Evolutionary conservation across 2,888 invertebrate species (phyloP).

Genomic region (Drosophila engyochracea): DNA sequence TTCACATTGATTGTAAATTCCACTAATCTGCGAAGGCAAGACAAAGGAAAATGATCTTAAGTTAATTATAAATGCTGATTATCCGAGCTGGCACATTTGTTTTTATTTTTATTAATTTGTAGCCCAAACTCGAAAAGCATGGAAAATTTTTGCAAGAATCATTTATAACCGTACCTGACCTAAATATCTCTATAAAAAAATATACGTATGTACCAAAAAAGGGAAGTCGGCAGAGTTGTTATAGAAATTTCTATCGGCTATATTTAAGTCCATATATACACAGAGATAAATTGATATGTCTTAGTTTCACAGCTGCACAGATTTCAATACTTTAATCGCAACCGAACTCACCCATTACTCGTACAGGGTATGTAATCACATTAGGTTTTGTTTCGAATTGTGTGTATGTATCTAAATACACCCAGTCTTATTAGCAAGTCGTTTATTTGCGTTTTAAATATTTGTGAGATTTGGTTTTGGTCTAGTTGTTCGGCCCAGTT

Average conservation of each 20-base stretch:
- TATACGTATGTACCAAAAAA: too few relatives aligned
- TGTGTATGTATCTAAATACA: slow-evolving; percentile 10
- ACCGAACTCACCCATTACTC: not conserved
- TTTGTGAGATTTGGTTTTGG: slow-evolving; percentile 46
- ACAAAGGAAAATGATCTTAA: not conserved
- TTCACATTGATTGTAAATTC: not conserved
- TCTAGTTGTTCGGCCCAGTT: slow-evolving; percentile 74
- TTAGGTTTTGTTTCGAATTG: slow-evolving; percentile 20
- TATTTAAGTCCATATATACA: not conserved
- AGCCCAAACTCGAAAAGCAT: not conserved
- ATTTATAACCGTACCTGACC: not conserved
- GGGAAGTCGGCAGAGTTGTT: not conserved
- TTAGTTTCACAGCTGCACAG: not conserved
- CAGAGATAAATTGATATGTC: not conserved
- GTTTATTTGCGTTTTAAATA: slow-evolving; percentile 26
- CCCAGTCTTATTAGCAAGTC: slow-evolving; percentile 27
- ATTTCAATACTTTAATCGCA: not conserved
- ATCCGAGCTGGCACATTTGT: not conserved
- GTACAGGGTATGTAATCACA: not conserved
- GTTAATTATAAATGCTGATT: not conserved
- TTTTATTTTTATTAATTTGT: not conserved
- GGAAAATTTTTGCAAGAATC: not conserved
- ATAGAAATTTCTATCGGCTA: not conserved
- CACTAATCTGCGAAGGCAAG: not conserved
- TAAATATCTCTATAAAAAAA: not conserved